phyloP scores from a whole-genome alignment of 1,140 invertebrate genomes.

The Nautilus pompilius region DNA sequence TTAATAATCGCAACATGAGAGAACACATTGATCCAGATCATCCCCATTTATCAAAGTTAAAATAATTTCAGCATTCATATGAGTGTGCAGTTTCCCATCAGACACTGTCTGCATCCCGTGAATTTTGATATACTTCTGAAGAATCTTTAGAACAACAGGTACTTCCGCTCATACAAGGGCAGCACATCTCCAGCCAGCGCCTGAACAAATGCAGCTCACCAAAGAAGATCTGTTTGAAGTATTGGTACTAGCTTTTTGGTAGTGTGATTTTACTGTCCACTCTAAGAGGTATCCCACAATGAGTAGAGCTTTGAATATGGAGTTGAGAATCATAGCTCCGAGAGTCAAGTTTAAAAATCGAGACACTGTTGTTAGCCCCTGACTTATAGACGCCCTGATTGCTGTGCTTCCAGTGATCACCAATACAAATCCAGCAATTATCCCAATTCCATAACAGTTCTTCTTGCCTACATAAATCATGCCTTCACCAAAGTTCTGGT shows the following conservation, averaged over 20 bases:
- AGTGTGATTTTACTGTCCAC: not conserved
- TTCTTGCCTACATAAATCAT: not conserved
- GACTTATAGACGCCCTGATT: not conserved
- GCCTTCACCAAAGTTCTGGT: not conserved
- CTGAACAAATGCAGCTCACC: not conserved
- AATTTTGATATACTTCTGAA: too few species aligned
- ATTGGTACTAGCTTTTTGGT: not conserved
- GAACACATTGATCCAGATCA: too few species aligned
- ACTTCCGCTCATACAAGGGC: too few species aligned
- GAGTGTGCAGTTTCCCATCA: too few species aligned
- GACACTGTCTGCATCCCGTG: too few species aligned
- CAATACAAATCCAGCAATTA: not conserved
- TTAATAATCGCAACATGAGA: too few species aligned
- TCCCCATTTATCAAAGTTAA: too few species aligned
- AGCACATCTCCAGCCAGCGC: conserved; percentile 1
- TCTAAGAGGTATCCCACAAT: not conserved
- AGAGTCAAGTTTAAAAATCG: not conserved
- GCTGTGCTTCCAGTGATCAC: conserved; percentile 2
- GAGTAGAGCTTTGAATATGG: not conserved
- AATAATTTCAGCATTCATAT: too few species aligned
- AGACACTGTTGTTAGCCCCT: not conserved
- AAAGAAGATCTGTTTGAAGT: conserved; percentile 1
- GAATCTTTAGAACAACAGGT: too few species aligned
- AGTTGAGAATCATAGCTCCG: not conserved
- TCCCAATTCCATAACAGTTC: conserved; percentile 1